A percentile compares a stretch with the other conserved stretches of the same genome.
Evolutionary conservation across 2,113 vertebrate genomes (phyloP).

Genomic region (Rhinolophus ferrumequinum): DNA sequence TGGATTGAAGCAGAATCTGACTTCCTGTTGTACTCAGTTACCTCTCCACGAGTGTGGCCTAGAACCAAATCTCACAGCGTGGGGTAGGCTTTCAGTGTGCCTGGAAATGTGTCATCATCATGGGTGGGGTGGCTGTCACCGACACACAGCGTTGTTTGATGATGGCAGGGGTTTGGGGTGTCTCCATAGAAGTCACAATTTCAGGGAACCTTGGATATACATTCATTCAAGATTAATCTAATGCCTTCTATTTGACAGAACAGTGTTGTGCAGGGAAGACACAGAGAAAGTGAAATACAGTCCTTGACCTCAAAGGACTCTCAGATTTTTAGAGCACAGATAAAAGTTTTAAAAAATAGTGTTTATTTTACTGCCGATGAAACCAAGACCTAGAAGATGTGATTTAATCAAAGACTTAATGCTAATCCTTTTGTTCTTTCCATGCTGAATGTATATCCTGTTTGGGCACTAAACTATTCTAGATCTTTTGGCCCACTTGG

Average conservation of each 20-base stretch:
- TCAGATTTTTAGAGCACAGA: not conserved
- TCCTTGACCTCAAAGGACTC: not conserved
- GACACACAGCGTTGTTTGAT: not conserved
- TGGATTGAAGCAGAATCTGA: not conserved
- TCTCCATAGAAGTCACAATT: not conserved
- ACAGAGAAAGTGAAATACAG: not conserved
- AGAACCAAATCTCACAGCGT: not conserved
- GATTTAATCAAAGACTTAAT: slow-evolving; percentile 44
- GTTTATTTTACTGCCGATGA: not conserved
- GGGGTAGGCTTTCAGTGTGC: not conserved
- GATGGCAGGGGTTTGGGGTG: not conserved
- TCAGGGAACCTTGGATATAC: not conserved
- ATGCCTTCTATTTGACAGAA: slow-evolving; percentile 20
- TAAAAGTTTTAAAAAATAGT: not conserved
- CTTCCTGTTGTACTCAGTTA: not conserved
- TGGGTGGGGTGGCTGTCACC: not conserved
- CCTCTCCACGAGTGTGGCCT: not conserved
- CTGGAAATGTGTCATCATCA: not conserved
- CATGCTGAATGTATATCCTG: not conserved
- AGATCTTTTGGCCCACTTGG: not conserved
- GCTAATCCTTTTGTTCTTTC: slow-evolving; percentile 12
- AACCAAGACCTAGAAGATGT: not conserved
- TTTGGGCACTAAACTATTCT: slow-evolving; percentile 12
- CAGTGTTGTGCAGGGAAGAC: not conserved
- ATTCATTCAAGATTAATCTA: slow-evolving; percentile 32